Evolutionary conservation across 2,888 invertebrate species (phyloP), one percentile per base, ranked within the genome.

Genomic region (Rhorus exstirpatorius): DNA sequence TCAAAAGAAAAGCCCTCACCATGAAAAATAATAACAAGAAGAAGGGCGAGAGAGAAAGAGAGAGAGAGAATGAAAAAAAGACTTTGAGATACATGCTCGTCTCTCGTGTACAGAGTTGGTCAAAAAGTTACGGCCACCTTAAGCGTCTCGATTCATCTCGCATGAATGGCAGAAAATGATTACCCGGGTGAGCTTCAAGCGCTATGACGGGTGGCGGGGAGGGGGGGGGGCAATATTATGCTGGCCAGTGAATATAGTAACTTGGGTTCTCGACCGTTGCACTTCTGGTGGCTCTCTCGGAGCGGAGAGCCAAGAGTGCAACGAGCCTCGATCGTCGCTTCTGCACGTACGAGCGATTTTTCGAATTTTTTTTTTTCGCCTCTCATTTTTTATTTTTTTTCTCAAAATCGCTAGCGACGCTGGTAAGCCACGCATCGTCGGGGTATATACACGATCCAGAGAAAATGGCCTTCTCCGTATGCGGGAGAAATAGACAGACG

Each of bases 271-370:
- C 67, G 60, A 76, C n/a, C 67, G 44, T 44, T 63, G 65, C 61
- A 55, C 51, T 49, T 49, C 53, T 68, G 60, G 38, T 67, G 58
- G 38, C 31, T 49, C 49, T 49, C 49, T 12, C 10, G 44, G 6
- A 46, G 8, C 10, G 26, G 65, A 63, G 46, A 24, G 61, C 67
- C 21, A 14, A 71, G 77, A 80, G 83, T 74, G 80, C 80, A 84
- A 83, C 79, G 76, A 80, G 81, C 74, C 80, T 68, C 49, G 74
- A 51, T 82, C 81, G 74, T 67, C 74, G 74, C 79, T 81, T 77
- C 70, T 76, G 87, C 89, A 89, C 89, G 89, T 89, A 89, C 67
- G 85, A 83, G 71, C 85, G 87, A 89, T 90, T 91, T 90, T 89
- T 90, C 86, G 85, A 12, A 17, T 21, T 24, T 12, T 53, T 75